phyloP scores from a whole-genome alignment of 2,888 invertebrate genomes.

The Nymphalis urticae region DNA sequence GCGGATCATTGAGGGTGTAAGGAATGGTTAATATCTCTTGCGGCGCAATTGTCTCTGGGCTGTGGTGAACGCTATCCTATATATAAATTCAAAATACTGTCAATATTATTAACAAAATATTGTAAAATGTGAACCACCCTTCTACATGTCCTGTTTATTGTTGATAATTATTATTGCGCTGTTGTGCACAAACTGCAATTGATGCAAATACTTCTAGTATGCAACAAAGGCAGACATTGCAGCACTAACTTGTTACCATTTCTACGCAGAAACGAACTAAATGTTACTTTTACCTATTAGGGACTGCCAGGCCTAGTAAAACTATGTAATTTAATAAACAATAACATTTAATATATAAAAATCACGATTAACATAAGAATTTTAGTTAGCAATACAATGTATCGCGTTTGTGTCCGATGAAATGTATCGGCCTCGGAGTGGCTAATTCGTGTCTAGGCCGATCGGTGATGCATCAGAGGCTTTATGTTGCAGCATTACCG shows the following conservation, averaged over 20 bases:
- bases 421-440: constrained; percentile 28
- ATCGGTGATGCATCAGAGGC: constrained; percentile 45
- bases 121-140: too few relatives aligned
- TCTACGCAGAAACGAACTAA: background rate
- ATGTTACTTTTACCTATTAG: background rate
- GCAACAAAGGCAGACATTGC: background rate
- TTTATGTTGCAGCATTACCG: constrained; percentile 71
- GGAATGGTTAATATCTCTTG: too few relatives aligned
- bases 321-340: too few relatives aligned
- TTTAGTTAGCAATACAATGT: background rate
- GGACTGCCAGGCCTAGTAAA: too few relatives aligned
- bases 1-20: too few relatives aligned
- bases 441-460: constrained; percentile 40
- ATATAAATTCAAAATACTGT: too few relatives aligned
- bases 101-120: too few relatives aligned
- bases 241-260: background rate
- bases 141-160: too few relatives aligned
- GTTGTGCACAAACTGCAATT: background rate
- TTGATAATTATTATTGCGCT: background rate
- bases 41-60: too few relatives aligned
- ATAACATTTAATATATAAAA: background rate
- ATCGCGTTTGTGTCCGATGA: constrained; percentile 5
- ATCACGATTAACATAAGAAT: background rate
- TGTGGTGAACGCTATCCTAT: too few relatives aligned
- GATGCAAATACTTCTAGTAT: background rate